A percentile compares a stretch with the other conserved stretches of the same genome.
Conservation (phyloP, 2,113 vertebrate genomes). For the Naja naja region DNA sequence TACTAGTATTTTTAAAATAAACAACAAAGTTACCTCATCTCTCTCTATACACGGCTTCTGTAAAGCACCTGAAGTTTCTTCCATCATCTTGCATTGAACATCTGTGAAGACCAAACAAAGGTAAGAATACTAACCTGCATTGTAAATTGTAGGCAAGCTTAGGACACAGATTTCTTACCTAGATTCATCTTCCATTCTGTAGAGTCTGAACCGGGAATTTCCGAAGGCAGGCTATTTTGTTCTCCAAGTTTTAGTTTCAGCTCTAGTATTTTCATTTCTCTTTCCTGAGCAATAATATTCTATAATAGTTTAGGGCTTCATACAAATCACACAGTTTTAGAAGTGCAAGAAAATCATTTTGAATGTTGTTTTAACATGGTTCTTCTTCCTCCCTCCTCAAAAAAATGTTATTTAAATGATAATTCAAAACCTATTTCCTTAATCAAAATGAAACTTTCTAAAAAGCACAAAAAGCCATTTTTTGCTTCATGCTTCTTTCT, state of each 20-base stretch:
- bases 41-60: conserved; percentile 76
- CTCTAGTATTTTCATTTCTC: conserved; percentile 60
- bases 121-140: neutral
- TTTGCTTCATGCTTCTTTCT: neutral
- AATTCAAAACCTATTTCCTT: neutral
- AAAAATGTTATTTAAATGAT: neutral
- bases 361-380: neutral
- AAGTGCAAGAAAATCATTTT: neutral
- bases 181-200: conserved; percentile 15
- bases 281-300: conserved; percentile 42
- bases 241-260: conserved; percentile 60
- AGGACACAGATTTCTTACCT: conserved; percentile 42
- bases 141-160: neutral
- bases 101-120: conserved; percentile 30
- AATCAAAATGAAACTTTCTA: neutral
- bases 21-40: conserved; percentile 73
- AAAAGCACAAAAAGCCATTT: neutral
- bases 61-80: conserved; percentile 47
- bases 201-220: neutral
- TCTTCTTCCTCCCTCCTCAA: neutral
- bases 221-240: conserved; percentile 34
- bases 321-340: neutral
- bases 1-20: neutral
- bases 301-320: neutral
- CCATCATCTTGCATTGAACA: neutral